Percentiles rank a stretch among this genome's conserved stretches.
Evolutionary conservation across 2,113 vertebrate species (phyloP).

Genomic region (Ramphastos sulfuratus): DNA sequence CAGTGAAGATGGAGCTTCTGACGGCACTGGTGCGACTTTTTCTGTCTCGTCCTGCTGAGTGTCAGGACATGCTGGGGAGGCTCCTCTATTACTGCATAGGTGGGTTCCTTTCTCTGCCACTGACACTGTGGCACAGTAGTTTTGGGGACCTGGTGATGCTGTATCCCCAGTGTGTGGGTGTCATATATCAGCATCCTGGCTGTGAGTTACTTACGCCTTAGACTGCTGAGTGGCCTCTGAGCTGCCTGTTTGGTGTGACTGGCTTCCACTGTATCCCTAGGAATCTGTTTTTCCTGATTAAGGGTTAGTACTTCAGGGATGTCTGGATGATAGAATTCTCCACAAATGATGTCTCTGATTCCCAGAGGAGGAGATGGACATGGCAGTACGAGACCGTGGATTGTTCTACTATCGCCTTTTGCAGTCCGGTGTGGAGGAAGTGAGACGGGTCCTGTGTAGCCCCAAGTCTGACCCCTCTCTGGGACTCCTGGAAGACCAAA

Average conservation of each 20-base stretch:
- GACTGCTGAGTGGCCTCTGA: neutral
- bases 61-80: conserved; percentile 91
- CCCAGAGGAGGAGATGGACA: conserved; percentile 91
- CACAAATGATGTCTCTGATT: neutral
- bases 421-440: conserved; percentile 82
- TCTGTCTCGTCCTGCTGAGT: conserved; percentile 89
- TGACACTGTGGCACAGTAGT: neutral
- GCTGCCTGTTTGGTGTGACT: neutral
- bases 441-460: conserved; percentile 81
- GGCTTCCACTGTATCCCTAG: neutral
- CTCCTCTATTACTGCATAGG: conserved; percentile 89
- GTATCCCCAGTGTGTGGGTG: neutral
- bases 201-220: neutral
- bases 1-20: conserved; percentile 91
- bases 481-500: conserved; percentile 84
- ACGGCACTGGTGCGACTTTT: conserved; percentile 87
- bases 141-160: neutral
- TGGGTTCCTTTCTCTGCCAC: conserved; percentile 38
- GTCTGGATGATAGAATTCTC: neutral
- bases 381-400: conserved; percentile 90
- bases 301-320: neutral
- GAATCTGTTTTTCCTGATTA: neutral
- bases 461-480: conserved; percentile 89
- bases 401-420: conserved; percentile 93
- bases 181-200: rapidly evolving